Evolutionary conservation across 2,113 vertebrate genomes (phyloP).

Genomic region (Physeter macrocephalus): DNA sequence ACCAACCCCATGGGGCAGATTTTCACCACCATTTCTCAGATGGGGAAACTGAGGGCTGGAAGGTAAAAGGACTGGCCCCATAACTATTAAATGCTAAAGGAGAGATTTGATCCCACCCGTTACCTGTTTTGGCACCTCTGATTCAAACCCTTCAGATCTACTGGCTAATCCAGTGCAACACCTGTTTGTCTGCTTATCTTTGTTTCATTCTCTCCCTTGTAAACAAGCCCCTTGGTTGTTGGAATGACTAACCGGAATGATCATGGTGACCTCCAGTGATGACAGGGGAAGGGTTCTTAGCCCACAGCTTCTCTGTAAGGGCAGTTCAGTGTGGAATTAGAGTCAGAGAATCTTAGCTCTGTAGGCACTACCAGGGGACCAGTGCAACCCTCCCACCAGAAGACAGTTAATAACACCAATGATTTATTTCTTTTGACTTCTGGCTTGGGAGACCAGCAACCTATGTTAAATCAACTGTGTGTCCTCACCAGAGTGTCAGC

Average conservation of each 20-base stretch:
- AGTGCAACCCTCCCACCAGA: background rate
- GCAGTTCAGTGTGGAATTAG: background rate
- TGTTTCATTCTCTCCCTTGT: background rate
- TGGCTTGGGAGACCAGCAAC: background rate
- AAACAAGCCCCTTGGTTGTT: background rate
- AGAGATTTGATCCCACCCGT: fast-evolving
- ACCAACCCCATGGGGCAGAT: background rate
- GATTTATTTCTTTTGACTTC: background rate
- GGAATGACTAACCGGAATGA: background rate
- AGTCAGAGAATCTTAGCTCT: background rate
- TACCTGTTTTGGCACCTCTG: background rate
- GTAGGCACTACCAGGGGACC: background rate
- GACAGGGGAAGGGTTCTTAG: background rate
- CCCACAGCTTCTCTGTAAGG: background rate
- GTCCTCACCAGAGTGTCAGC: background rate
- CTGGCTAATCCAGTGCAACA: background rate
- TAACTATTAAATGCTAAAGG: background rate
- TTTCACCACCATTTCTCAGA: background rate
- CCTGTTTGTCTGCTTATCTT: background rate
- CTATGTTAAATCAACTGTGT: background rate
- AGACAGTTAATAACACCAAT: background rate
- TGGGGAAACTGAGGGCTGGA: background rate
- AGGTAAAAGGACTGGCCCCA: background rate
- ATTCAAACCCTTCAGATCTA: background rate
- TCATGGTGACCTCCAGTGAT: background rate